Evolutionary conservation across 2,113 vertebrate species (phyloP).

Genomic region (Anser cygnoides): DNA sequence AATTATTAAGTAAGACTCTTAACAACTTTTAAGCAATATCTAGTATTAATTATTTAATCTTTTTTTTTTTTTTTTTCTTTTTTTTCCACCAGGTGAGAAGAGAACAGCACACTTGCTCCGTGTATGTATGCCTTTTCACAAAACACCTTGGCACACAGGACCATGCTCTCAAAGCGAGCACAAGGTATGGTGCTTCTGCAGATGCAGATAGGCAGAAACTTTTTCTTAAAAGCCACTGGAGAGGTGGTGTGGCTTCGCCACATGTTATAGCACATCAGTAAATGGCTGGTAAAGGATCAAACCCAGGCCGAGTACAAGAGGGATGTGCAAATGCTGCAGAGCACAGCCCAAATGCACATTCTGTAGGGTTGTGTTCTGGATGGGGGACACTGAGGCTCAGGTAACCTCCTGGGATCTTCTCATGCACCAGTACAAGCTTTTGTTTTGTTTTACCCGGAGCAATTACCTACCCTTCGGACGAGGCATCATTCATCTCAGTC

Average conservation of each 20-base stretch:
- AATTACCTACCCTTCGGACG: neutral
- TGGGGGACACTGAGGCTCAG: neutral
- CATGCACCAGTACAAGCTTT: neutral
- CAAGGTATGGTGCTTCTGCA: neutral
- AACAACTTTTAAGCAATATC: constrained; percentile 36
- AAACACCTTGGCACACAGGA: neutral
- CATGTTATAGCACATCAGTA: neutral
- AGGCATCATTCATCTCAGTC: neutral
- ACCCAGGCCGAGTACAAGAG: neutral
- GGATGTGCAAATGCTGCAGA: neutral
- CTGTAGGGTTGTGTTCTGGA: neutral
- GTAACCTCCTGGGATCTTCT: neutral
- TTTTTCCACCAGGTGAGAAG: constrained; percentile 2
- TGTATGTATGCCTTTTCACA: neutral
- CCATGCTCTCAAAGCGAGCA: neutral
- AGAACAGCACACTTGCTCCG: neutral
- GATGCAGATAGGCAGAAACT: neutral
- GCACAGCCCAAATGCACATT: neutral
- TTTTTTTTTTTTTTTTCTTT: neutral
- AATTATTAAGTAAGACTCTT: constrained; percentile 14
- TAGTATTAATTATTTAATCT: constrained; percentile 52
- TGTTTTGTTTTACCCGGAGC: neutral
- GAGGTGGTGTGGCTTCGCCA: neutral
- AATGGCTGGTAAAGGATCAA: neutral
- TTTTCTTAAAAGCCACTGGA: neutral